A percentile compares a stretch with the other conserved stretches of the same genome.
These are phyloP conservation scores for Nasalis larvatus DNA, from an alignment of 2,113 vertebrate genomes.

Conservation along the genomic window DNA sequence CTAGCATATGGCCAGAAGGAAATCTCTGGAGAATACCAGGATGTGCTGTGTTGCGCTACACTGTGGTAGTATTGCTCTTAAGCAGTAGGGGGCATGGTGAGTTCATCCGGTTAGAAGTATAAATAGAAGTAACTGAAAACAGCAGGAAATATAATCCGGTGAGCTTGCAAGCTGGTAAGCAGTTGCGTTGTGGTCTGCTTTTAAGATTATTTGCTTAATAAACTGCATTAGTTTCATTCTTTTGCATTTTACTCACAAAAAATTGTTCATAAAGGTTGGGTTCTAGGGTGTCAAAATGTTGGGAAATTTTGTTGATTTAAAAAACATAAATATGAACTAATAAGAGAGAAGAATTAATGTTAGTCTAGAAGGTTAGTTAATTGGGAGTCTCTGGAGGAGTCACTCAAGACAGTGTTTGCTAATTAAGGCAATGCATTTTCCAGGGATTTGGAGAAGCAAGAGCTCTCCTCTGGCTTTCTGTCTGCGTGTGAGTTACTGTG, in stretches of 20 bases:
- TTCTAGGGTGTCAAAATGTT: slow-evolving; percentile 40
- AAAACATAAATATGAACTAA: not conserved
- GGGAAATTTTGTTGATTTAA: slow-evolving; percentile 22
- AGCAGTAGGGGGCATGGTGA: slow-evolving; percentile 64
- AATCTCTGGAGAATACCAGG: slow-evolving; percentile 53
- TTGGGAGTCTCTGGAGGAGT: slow-evolving; percentile 71
- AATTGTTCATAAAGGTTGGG: not conserved
- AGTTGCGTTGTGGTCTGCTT: not conserved
- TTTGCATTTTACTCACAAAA: slow-evolving; percentile 1
- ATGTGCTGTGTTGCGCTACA: not conserved
- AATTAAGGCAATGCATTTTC: slow-evolving; percentile 60
- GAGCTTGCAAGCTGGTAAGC: not conserved
- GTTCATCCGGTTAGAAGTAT: slow-evolving; percentile 33
- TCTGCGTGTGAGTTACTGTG: not conserved
- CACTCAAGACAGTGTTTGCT: slow-evolving; percentile 64
- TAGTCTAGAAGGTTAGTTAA: slow-evolving; percentile 62
- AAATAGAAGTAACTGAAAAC: slow-evolving; percentile 40
- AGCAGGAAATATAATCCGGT: not conserved
- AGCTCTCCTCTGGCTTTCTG: not conserved
- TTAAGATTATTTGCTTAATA: slow-evolving; percentile 40
- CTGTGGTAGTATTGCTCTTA: slow-evolving; percentile 53
- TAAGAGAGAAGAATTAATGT: slow-evolving; percentile 37
- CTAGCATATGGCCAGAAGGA: slow-evolving; percentile 72
- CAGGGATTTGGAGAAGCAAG: slow-evolving; percentile 37
- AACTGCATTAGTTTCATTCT: not conserved